Evolutionary conservation across 2,797 vertebrate species (phyloP).

Genomic region (Zenarchopterus dispar): DNA sequence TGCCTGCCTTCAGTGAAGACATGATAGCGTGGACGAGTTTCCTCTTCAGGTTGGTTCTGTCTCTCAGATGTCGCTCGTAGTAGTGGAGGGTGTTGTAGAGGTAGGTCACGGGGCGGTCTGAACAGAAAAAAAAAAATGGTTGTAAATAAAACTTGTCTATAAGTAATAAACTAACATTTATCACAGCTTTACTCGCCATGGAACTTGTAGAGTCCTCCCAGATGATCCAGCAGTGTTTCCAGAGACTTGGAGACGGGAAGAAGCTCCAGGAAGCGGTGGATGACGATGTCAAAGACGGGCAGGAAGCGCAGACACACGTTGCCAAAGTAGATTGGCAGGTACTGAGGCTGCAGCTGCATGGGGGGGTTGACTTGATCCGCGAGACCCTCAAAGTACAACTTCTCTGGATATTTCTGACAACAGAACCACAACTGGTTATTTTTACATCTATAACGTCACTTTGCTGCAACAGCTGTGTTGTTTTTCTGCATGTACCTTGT

Average conservation of each 20-base stretch:
- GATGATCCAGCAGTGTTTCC: slow-evolving; percentile 95
- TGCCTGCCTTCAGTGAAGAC: slow-evolving; percentile 89
- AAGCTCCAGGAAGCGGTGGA: slow-evolving; percentile 97
- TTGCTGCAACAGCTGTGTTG: background rate
- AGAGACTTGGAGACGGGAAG: slow-evolving; percentile 97
- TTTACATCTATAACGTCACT: background rate
- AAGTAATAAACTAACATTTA: too few species aligned
- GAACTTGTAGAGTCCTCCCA: slow-evolving; percentile 98
- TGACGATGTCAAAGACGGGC: slow-evolving; percentile 98
- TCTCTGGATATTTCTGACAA: slow-evolving; percentile 96
- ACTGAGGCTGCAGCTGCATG: slow-evolving; percentile 93
- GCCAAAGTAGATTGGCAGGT: slow-evolving; percentile 98
- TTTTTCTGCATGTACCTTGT: slow-evolving; percentile 87
- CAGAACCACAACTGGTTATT: background rate
- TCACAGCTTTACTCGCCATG: slow-evolving; percentile 85
- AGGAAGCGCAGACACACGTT: slow-evolving; percentile 98
- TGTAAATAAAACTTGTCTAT: too few species aligned
- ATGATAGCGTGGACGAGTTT: slow-evolving; percentile 98
- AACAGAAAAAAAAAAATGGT: background rate
- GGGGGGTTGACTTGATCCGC: slow-evolving; percentile 97
- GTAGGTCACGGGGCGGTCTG: slow-evolving; percentile 98
- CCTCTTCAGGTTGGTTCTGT: slow-evolving; percentile 93
- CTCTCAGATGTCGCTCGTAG: slow-evolving; percentile 94
- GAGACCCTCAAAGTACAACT: slow-evolving; percentile 97
- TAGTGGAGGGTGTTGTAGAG: slow-evolving; percentile 99